Percentiles rank a stretch among this genome's conserved stretches.
Conservation (phyloP, 2,888 invertebrate species). For the Lasioglossum marginatum region DNA sequence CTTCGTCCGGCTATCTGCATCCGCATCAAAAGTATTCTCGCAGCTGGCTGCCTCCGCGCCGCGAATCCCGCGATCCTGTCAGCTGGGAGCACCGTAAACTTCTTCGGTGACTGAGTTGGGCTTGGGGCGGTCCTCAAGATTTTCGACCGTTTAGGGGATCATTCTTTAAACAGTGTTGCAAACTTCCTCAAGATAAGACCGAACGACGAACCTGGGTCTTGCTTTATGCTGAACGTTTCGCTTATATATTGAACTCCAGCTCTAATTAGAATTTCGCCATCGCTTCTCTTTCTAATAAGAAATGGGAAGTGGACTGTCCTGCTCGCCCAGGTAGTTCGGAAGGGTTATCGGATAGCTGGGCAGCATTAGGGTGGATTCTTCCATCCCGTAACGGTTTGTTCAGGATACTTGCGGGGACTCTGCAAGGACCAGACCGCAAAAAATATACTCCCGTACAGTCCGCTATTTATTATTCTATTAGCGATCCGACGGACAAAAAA, state of each 20-base stretch:
- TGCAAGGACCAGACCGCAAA: conserved; percentile 66
- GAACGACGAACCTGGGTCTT: neutral
- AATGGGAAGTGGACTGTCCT: neutral
- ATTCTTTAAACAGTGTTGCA: neutral
- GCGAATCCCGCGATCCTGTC: neutral
- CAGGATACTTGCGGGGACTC: conserved; percentile 64
- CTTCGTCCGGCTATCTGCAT: conserved; percentile 61
- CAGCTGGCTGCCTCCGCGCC: neutral
- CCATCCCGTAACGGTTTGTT: conserved; percentile 68
- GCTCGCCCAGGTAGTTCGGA: neutral
- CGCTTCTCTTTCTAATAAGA: neutral
- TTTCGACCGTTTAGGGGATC: neutral
- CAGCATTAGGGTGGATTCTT: neutral
- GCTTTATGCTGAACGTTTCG: neutral
- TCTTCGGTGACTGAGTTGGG: neutral
- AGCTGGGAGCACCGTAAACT: conserved; percentile 4
- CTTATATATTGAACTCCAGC: neutral
- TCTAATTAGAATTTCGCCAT: neutral
- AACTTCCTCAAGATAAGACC: neutral
- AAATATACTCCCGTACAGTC: conserved; percentile 67
- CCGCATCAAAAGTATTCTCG: conserved; percentile 63
- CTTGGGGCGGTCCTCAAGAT: neutral
- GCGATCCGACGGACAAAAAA: conserved; percentile 70
- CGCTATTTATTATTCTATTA: conserved; percentile 83
- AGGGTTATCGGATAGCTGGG: neutral